Evolutionary conservation across 2,797 vertebrate genomes (phyloP).

Genomic region (Lophura swinhoii): DNA sequence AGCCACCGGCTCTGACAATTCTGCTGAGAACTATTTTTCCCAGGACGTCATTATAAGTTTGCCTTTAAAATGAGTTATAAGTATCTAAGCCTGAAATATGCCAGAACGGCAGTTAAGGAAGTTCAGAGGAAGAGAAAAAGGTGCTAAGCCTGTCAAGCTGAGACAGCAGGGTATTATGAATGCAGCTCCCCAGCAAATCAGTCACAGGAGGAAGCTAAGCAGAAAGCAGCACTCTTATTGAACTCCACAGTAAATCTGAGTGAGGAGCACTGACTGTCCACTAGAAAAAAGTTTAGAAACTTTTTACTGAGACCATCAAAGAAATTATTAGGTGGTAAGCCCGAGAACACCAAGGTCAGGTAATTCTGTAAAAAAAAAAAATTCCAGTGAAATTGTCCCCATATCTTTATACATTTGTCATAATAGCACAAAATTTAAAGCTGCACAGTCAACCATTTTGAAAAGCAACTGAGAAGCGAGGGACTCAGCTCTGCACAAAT

Average conservation of each 20-base stretch:
- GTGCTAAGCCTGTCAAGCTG: conserved; percentile 23
- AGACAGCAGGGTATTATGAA: not conserved
- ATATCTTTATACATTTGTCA: not conserved
- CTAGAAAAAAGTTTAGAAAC: not conserved
- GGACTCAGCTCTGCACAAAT: not conserved
- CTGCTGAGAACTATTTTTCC: conserved; percentile 28
- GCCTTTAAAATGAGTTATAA: conserved; percentile 57
- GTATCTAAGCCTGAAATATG: conserved; percentile 50
- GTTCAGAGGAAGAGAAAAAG: conserved; percentile 45
- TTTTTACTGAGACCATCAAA: conserved; percentile 21
- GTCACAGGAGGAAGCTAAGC: not conserved
- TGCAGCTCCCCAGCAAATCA: conserved; percentile 19
- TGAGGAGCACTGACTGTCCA: not conserved
- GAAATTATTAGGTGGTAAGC: not conserved
- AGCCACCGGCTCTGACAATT: not conserved
- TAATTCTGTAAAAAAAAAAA: not conserved
- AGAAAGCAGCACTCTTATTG: conserved; percentile 5
- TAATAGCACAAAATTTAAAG: not conserved
- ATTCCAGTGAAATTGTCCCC: not conserved
- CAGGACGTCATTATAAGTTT: conserved; percentile 25
- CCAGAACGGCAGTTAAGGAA: conserved; percentile 13
- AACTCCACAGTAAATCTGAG: conserved; percentile 43
- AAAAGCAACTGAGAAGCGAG: not conserved
- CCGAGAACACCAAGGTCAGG: not conserved
- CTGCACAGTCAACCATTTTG: not conserved